phyloP scores from a whole-genome alignment of 1,140 invertebrate species.

The Lysiphlebus fabarum region DNA sequence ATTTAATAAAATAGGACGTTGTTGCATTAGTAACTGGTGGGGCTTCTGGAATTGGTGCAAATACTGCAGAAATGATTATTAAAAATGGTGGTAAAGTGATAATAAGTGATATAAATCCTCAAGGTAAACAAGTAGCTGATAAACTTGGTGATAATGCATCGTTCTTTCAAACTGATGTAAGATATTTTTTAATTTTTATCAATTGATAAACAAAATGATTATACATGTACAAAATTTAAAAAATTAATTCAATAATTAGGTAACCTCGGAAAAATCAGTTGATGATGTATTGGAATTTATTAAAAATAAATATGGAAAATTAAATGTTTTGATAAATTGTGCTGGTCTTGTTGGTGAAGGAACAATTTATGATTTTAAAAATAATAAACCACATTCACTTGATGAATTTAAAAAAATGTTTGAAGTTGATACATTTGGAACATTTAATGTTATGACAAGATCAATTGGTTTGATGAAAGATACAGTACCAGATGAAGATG shows the following conservation, averaged over 20 bases:
- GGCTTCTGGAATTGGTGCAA: conserved; percentile 4
- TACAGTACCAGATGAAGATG: conserved; percentile 76
- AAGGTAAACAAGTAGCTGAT: background rate
- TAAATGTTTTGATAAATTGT: conserved; percentile 90
- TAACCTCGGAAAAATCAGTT: conserved; percentile 81
- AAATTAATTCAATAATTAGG: conserved; percentile 52
- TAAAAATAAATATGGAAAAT: conserved; percentile 76
- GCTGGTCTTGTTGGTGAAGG: conserved; percentile 87
- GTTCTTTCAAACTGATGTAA: background rate
- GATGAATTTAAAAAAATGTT: conserved; percentile 62
- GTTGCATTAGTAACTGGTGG: conserved; percentile 4
- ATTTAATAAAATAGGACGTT: background rate
- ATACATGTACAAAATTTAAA: too few species aligned
- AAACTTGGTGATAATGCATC: background rate
- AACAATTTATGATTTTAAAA: conserved; percentile 88
- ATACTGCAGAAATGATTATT: conserved; percentile 1
- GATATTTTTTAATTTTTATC: background rate
- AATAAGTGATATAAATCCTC: background rate
- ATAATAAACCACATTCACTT: conserved; percentile 68
- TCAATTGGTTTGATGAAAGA: conserved; percentile 75
- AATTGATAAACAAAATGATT: too few species aligned
- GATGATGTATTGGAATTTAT: conserved; percentile 68
- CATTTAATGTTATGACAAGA: conserved; percentile 90
- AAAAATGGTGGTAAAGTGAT: background rate
- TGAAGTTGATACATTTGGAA: conserved; percentile 83